Conservation (phyloP, 2,888 invertebrate genomes). For the Nomada fucata region DNA sequence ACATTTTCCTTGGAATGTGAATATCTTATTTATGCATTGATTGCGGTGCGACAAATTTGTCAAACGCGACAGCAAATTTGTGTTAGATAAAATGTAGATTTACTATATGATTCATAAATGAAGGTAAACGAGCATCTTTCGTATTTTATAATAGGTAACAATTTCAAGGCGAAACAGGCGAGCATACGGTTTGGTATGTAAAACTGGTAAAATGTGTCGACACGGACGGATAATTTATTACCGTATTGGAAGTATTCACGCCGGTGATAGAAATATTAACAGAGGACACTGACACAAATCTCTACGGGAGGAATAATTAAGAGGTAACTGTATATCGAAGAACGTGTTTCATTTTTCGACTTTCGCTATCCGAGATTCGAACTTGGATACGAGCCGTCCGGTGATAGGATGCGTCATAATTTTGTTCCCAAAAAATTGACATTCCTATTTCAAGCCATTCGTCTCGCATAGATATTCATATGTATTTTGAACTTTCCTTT, state of each 20-base stretch:
- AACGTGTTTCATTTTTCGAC: background rate
- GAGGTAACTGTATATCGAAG: background rate
- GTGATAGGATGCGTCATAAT: background rate
- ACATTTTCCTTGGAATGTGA: background rate
- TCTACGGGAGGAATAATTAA: background rate
- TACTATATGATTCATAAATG: too few species aligned
- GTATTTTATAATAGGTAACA: too few species aligned
- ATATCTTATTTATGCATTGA: background rate
- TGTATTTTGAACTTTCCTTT: background rate
- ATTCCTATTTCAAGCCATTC: too few species aligned
- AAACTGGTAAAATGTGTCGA: too few species aligned
- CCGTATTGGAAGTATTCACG: too few species aligned
- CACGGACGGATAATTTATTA: too few species aligned
- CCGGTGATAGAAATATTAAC: background rate
- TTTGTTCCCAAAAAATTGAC: background rate
- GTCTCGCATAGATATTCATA: too few species aligned
- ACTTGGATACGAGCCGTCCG: background rate
- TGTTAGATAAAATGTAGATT: too few species aligned
- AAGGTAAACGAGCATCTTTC: too few species aligned
- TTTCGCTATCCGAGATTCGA: constrained; percentile 30
- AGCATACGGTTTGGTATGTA: too few species aligned
- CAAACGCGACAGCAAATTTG: background rate
- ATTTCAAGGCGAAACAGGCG: too few species aligned
- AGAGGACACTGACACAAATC: background rate
- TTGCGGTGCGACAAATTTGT: background rate